A percentile compares a stretch with the other conserved stretches of the same genome.
phyloP scores from a whole-genome alignment of 2,888 invertebrate genomes.

The Drosophila greeni region DNA sequence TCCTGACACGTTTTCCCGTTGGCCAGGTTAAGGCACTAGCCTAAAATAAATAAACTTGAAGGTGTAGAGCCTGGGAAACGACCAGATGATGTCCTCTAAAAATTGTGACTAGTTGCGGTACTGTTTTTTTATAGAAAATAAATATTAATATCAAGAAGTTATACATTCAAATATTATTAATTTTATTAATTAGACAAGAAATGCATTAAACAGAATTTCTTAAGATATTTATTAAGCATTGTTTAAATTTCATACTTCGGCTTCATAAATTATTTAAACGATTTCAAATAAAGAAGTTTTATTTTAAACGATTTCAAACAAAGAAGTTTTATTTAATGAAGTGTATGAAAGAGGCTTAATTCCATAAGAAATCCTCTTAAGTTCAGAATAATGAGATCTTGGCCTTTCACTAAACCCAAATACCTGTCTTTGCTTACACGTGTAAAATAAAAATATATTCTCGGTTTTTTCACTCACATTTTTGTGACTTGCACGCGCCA shows the following conservation, averaged over 20 bases:
- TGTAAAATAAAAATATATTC: conserved; percentile 27
- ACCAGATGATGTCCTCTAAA: conserved; percentile 14
- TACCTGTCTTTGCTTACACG: conserved; percentile 5
- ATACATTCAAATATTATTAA: too few species aligned
- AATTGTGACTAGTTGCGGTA: background rate
- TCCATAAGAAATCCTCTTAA: background rate
- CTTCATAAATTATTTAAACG: background rate
- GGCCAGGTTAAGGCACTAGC: conserved; percentile 17
- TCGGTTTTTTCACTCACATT: conserved; percentile 33
- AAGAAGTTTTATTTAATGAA: background rate
- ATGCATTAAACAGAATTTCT: too few species aligned
- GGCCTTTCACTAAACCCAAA: background rate
- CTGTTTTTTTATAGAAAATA: too few species aligned
- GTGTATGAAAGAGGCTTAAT: background rate
- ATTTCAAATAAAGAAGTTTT: background rate
- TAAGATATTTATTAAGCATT: background rate
- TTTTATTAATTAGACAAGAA: too few species aligned
- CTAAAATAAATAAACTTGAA: conserved; percentile 19
- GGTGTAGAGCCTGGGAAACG: background rate
- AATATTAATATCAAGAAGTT: background rate
- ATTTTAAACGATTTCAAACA: background rate
- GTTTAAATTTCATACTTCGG: background rate
- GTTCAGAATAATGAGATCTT: background rate
- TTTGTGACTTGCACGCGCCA: conserved; percentile 54
- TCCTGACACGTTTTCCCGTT: conserved; percentile 44